Evolutionary conservation across 1,140 invertebrate genomes (phyloP), one percentile per base, ranked within the genome.

Genomic region (Nomia melanderi): DNA sequence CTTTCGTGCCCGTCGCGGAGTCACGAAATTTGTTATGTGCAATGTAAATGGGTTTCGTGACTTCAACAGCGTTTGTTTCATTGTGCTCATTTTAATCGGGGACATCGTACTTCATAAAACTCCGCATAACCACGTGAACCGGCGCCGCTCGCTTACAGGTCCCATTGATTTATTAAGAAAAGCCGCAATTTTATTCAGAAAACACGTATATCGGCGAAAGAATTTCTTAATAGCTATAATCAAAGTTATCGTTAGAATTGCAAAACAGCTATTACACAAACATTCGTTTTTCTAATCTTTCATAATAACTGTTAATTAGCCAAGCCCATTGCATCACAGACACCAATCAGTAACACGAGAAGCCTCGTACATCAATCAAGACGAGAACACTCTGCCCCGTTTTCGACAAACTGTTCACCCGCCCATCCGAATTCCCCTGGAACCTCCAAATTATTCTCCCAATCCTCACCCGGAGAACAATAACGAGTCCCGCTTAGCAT

Each of bases 1-100:
- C 25, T 60, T 70, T 76, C 78, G 65, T 79, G 73, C 74, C 66
- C 27, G 64, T 27, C 36, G 63, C 56, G 36, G 36, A 79, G 81
- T 82, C 81, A 83, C 81, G 77, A 82, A 77, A 50, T 60, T 60
- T 17, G 39, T 47, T 66, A 62, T 69, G 66, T 78, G 69, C 69
- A 81, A 79, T 79, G 79, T 79, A 79, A 77, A 74, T 74, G 56
- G 79, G 79, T 73, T 78, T 81, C 79, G 79, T 81, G 79, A 81
- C 79, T 79, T 39, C n/a, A 39, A 33, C 31, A 62, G 79, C 79
- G 79, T 79, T 78, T 81, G 76, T 81, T 79, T 81, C 70, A 79
- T 79, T 79, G 77, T 70, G 69, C 79, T 79, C 56, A 62, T 60
- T 60, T 60, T 60, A 75, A 79, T 81, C 79, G 77, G 64, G 77